phyloP scores from a whole-genome alignment of 2,797 vertebrate genomes.

The Mus spretus region DNA sequence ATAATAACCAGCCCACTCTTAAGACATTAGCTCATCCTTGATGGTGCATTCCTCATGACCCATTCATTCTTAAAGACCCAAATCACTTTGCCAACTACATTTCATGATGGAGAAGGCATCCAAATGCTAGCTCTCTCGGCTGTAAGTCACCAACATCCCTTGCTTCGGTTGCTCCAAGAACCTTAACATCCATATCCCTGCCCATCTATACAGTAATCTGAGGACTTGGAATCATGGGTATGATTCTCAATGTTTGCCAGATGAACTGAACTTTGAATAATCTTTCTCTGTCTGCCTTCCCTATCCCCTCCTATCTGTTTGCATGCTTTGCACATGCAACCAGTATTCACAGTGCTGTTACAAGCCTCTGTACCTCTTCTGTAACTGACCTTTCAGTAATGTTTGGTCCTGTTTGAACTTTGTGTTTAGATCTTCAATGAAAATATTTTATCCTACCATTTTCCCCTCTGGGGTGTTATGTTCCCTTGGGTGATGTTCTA shows the following conservation, averaged over 20 bases:
- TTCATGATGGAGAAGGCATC: background rate
- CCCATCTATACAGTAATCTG: background rate
- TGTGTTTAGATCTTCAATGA: constrained; percentile 58
- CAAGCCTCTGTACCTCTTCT: constrained; percentile 62
- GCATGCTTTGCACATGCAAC: constrained; percentile 22
- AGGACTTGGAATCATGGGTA: background rate
- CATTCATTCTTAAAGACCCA: background rate
- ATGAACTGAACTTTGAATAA: constrained; percentile 8
- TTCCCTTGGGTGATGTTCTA: constrained; percentile 1
- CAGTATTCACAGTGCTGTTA: background rate
- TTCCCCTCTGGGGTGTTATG: constrained; percentile 26
- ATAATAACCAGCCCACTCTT: background rate
- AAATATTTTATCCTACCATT: constrained; percentile 65
- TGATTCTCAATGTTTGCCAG: background rate
- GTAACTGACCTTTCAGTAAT: constrained; percentile 62
- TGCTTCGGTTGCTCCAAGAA: background rate
- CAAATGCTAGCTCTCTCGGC: background rate
- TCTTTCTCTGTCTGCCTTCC: background rate
- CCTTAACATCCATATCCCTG: background rate
- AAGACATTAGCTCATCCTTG: background rate
- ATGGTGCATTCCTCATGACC: background rate
- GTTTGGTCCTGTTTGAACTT: constrained; percentile 55
- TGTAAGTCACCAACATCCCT: background rate
- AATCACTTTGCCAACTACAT: background rate
- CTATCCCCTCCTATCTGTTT: background rate